Evolutionary conservation across 2,888 invertebrate genomes (phyloP).

Genomic region (Zelleria hepariella): DNA sequence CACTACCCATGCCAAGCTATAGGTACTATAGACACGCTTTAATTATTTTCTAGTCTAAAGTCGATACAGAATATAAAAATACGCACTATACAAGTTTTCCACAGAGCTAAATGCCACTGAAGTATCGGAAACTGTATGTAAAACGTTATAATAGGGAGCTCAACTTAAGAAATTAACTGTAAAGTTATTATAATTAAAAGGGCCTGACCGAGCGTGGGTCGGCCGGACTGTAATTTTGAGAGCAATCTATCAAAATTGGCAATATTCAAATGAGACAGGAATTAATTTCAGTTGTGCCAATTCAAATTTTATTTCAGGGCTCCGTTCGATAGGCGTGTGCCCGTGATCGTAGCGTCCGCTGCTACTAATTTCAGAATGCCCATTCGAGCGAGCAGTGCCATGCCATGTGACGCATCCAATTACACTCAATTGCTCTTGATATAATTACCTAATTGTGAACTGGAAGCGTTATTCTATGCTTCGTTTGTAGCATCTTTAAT

Average conservation of each 20-base stretch:
- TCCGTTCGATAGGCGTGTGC: background rate
- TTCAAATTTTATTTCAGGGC: background rate
- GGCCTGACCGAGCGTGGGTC: background rate
- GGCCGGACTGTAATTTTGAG: background rate
- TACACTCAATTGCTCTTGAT: slow-evolving; percentile 64
- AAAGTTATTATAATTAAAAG: background rate
- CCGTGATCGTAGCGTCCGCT: slow-evolving; percentile 18
- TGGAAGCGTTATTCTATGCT: background rate
- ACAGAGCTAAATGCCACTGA: too few species aligned
- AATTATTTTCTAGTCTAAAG: too few species aligned
- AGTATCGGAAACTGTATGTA: background rate
- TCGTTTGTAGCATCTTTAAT: background rate
- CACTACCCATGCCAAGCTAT: background rate
- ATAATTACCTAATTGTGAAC: slow-evolving; percentile 60
- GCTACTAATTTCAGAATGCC: slow-evolving; percentile 19
- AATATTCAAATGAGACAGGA: background rate
- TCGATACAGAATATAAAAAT: too few species aligned
- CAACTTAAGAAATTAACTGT: background rate
- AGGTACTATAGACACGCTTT: too few species aligned
- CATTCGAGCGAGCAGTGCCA: background rate
- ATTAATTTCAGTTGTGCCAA: background rate
- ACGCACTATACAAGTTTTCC: too few species aligned
- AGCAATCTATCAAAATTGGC: background rate
- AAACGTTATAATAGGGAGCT: background rate
- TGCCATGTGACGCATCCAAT: slow-evolving; percentile 54